Percentiles rank a stretch among this genome's conserved stretches.
phyloP scores from a whole-genome alignment of 2,113 vertebrate species.

The Hyperopisus bebe region DNA sequence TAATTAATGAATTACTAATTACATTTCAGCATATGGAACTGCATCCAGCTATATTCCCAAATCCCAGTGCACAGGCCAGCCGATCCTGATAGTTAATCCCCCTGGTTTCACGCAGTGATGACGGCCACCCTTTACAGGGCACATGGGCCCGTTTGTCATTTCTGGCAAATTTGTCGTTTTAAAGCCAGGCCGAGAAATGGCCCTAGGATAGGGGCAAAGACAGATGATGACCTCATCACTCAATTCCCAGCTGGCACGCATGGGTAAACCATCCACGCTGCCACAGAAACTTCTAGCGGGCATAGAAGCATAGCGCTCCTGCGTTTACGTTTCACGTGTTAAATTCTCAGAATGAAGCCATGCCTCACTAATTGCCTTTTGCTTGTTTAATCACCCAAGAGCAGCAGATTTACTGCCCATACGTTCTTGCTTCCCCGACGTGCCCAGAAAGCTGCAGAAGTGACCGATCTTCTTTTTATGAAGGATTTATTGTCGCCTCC shows the following conservation, averaged over 20 bases:
- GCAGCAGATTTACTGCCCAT: neutral
- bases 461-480: neutral
- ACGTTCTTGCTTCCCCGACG: neutral
- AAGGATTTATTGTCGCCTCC: neutral
- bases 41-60: neutral
- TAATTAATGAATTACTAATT: neutral
- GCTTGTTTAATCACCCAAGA: neutral
- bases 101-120: neutral
- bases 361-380: neutral
- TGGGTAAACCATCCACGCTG: neutral
- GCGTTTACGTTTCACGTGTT: neutral
- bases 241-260: neutral
- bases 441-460: neutral
- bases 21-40: neutral
- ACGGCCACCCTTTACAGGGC: neutral
- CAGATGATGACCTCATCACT: neutral
- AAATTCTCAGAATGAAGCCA: neutral
- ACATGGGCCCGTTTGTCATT: neutral
- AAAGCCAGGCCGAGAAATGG: neutral
- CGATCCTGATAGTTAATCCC: neutral
- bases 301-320: neutral
- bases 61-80: neutral
- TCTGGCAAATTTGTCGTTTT: neutral
- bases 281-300: neutral
- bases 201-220: neutral